phyloP scores from a whole-genome alignment of 2,888 invertebrate species.

The Geophilus truncorum region DNA sequence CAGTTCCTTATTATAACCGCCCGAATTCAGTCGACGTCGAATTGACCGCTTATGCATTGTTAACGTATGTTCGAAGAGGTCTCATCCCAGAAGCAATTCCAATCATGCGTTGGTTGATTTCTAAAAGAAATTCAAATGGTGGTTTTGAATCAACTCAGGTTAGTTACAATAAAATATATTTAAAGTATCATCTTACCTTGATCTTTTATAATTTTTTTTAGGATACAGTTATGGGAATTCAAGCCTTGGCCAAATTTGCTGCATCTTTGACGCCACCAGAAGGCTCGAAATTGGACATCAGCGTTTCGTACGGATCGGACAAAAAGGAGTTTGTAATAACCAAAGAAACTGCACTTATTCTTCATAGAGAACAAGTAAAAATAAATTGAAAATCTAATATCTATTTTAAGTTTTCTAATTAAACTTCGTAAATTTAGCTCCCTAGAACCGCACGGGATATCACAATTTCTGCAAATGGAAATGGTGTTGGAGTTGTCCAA shows the following conservation, averaged over 20 bases:
- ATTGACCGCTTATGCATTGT: constrained; percentile 47
- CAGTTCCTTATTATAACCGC: constrained; percentile 54
- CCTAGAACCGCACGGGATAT: constrained; percentile 37
- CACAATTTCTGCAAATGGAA: constrained; percentile 38
- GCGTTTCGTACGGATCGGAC: constrained; percentile 35
- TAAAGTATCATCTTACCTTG: neutral
- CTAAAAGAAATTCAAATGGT: constrained; percentile 46
- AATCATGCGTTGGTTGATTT: constrained; percentile 47
- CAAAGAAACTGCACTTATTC: constrained; percentile 45
- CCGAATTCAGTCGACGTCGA: constrained; percentile 38
- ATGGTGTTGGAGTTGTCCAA: constrained; percentile 40
- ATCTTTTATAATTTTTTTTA: constrained; percentile 37
- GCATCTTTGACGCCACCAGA: constrained; percentile 40
- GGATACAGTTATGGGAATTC: constrained; percentile 50
- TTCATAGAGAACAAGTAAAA: constrained; percentile 46
- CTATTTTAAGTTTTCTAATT: neutral
- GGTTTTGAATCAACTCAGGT: constrained; percentile 50
- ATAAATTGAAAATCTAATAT: too few relatives aligned
- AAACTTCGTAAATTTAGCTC: constrained; percentile 37
- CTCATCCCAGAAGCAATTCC: constrained; percentile 41
- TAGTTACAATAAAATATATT: neutral
- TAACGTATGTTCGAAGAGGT: constrained; percentile 42
- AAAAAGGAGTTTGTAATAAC: constrained; percentile 40
- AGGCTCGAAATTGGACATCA: constrained; percentile 38
- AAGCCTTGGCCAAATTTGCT: constrained; percentile 48